These are phyloP conservation scores for Danio choprae DNA, from an alignment of 2,797 vertebrate species.

Conservation along the genomic window DNA sequence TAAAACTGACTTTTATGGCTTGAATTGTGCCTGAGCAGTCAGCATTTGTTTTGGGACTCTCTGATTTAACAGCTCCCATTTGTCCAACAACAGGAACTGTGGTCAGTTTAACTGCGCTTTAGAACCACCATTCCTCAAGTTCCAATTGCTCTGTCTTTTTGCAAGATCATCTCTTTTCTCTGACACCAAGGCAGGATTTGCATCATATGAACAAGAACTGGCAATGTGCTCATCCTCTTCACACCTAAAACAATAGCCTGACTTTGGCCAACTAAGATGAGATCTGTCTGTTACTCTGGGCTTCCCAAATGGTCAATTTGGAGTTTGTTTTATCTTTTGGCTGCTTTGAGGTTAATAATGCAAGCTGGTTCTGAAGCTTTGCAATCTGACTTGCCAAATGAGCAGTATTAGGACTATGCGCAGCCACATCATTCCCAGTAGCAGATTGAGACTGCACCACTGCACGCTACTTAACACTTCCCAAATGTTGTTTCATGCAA, in stretches of 20 bases:
- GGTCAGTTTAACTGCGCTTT: too few species aligned
- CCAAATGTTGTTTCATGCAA: constrained; percentile 42
- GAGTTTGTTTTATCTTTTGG: too few species aligned
- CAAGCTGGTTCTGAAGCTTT: constrained; percentile 25
- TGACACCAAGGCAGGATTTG: constrained; percentile 38
- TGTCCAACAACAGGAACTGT: too few species aligned
- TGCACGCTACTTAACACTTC: background rate
- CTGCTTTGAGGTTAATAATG: background rate
- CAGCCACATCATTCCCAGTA: background rate
- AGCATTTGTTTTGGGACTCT: too few species aligned
- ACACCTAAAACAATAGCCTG: constrained; percentile 45
- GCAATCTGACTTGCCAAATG: constrained; percentile 20
- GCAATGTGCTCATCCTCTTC: constrained; percentile 47
- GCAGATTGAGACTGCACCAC: too few species aligned
- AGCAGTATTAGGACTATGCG: background rate
- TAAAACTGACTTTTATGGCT: too few species aligned
- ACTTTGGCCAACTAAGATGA: constrained; percentile 17
- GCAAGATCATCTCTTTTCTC: background rate
- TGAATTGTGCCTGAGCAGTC: too few species aligned
- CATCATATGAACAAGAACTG: constrained; percentile 6
- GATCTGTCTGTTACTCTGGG: background rate
- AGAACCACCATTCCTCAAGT: too few species aligned
- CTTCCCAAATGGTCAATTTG: background rate
- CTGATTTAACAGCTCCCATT: too few species aligned
- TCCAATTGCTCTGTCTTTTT: too few species aligned